Conservation (phyloP, 23 tunicate genomes). For the Trididemnum nubilum region DNA sequence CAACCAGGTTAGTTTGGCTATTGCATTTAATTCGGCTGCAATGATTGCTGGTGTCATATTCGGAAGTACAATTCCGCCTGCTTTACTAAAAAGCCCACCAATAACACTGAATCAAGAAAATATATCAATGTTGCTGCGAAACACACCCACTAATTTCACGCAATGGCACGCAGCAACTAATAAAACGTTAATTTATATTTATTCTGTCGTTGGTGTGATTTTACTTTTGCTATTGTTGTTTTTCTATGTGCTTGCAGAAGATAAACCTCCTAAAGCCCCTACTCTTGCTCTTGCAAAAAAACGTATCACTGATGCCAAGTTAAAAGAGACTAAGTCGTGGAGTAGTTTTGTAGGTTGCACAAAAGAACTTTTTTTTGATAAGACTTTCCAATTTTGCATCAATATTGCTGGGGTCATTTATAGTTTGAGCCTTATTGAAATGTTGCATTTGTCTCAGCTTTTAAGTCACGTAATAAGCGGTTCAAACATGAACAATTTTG, state of each 20-base stretch:
- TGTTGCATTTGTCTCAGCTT: neutral
- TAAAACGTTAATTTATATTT: neutral
- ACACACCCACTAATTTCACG: too few relatives aligned
- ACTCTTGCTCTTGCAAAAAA: neutral
- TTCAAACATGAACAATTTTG: neutral
- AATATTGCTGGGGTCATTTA: neutral
- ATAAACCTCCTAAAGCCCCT: neutral
- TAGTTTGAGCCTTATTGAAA: neutral
- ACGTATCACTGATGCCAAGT: neutral
- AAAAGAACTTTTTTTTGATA: neutral
- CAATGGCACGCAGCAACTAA: neutral
- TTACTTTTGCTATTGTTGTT: neutral
- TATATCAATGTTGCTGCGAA: too few relatives aligned
- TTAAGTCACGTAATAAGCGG: neutral
- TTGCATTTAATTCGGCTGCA: neutral
- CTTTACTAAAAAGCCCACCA: neutral
- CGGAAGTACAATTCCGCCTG: neutral
- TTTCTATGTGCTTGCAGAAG: neutral
- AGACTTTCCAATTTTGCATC: neutral
- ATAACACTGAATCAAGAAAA: too few relatives aligned
- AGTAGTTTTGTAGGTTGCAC: neutral
- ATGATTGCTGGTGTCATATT: neutral
- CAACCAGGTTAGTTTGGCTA: neutral
- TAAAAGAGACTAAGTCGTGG: neutral
- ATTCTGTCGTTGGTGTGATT: neutral